phyloP scores from a whole-genome alignment of 2,113 vertebrate species.

The Electrona antarctica region DNA sequence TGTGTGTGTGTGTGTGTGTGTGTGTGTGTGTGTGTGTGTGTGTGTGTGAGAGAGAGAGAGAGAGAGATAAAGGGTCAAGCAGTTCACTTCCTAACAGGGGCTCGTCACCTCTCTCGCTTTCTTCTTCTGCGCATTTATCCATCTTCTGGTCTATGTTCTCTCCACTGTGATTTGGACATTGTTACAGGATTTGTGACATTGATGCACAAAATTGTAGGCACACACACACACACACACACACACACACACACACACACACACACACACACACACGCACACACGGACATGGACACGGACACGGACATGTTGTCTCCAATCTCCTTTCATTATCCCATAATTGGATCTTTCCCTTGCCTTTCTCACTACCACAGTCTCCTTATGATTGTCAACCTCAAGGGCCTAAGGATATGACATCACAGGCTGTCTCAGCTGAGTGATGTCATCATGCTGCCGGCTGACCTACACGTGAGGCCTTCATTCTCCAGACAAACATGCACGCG shows the following conservation, averaged over 20 bases:
- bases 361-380: slow-evolving; percentile 15
- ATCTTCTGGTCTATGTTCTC: slow-evolving; percentile 19
- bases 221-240: not conserved
- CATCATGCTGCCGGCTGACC: slow-evolving; percentile 46
- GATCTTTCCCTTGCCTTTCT: slow-evolving; percentile 4
- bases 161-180: not conserved
- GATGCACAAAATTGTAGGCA: too few relatives aligned
- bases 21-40: slow-evolving; percentile 10
- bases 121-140: slow-evolving; percentile 31
- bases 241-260: slow-evolving; percentile 7
- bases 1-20: not conserved
- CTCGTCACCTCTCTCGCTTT: slow-evolving; percentile 11
- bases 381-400: slow-evolving; percentile 24
- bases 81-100: slow-evolving; percentile 30
- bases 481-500: slow-evolving; percentile 12
- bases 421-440: slow-evolving; percentile 53
- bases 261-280: not conserved
- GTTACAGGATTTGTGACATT: too few relatives aligned
- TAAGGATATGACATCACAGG: slow-evolving; percentile 48
- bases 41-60: not conserved
- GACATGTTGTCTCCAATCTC: not conserved
- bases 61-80: slow-evolving; percentile 29
- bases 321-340: slow-evolving; percentile 8
- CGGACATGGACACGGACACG: not conserved
- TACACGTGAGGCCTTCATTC: slow-evolving; percentile 8